Evolutionary conservation across 1,140 invertebrate species (phyloP).

Genomic region (Phocides pigmalion): DNA sequence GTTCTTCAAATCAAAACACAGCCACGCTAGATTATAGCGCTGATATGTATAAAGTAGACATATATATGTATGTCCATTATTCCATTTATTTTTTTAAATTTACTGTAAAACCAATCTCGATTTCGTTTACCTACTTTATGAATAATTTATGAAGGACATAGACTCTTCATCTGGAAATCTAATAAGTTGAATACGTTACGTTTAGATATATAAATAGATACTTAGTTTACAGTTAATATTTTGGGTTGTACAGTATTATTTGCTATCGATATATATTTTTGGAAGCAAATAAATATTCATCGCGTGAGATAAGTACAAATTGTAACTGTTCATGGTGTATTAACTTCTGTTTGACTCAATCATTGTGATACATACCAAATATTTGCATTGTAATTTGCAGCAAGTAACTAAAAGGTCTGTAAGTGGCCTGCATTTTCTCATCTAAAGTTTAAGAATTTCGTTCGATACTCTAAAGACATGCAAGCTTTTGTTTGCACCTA

Average conservation of each 20-base stretch:
- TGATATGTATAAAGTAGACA: too few relatives aligned
- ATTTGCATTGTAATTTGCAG: slow-evolving; percentile 46
- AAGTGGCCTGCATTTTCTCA: slow-evolving; percentile 31
- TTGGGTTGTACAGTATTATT: neutral
- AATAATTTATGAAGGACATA: slow-evolving; percentile 34
- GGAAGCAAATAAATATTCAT: neutral
- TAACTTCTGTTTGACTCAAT: slow-evolving; percentile 5
- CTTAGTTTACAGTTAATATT: neutral
- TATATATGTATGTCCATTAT: too few relatives aligned
- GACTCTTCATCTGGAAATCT: slow-evolving; percentile 5
- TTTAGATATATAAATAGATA: neutral
- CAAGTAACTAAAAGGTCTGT: slow-evolving; percentile 35
- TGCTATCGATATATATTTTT: neutral
- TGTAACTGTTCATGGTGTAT: neutral
- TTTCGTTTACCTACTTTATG: slow-evolving; percentile 17
- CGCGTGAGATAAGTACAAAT: neutral
- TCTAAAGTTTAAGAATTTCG: slow-evolving; percentile 45
- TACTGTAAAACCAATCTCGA: slow-evolving; percentile 20
- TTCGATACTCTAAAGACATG: slow-evolving; percentile 48
- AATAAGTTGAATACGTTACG: neutral
- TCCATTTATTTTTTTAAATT: too few relatives aligned
- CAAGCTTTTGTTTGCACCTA: slow-evolving; percentile 61
- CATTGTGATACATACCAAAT: slow-evolving; percentile 22
- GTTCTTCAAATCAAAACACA: too few relatives aligned
- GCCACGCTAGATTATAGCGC: too few relatives aligned